A percentile compares a stretch with the other conserved stretches of the same genome.
These are phyloP conservation scores for Drosophila prosaltans DNA, from an alignment of 1,140 invertebrate species.

Conservation along the genomic window DNA sequence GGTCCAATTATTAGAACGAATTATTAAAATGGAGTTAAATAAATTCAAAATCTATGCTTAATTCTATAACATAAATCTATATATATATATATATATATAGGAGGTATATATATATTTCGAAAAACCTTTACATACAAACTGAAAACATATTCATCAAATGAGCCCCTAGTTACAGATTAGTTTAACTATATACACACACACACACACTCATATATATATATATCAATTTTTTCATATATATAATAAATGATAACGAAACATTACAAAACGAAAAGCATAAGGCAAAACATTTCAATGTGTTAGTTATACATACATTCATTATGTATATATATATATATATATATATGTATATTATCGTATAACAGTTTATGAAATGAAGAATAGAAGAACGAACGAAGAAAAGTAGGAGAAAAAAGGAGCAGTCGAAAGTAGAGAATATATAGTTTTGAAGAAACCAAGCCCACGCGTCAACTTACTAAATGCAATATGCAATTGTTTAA, in stretches of 20 bases:
- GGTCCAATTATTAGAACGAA: constrained; percentile 73
- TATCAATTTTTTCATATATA: constrained; percentile 57
- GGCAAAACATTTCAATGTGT: constrained; percentile 55
- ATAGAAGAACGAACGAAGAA: neutral
- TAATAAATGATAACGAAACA: constrained; percentile 39
- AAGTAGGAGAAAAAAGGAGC: neutral
- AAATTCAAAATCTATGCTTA: constrained; percentile 52
- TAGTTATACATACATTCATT: constrained; percentile 42
- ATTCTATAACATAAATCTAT: constrained; percentile 38
- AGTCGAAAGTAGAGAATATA: constrained; percentile 12
- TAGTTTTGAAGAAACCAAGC: constrained; percentile 42
- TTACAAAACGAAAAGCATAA: constrained; percentile 33
- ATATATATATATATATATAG: constrained; percentile 48
- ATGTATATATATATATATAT: constrained; percentile 4
- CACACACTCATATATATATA: constrained; percentile 49
- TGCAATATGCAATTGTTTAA: constrained; percentile 45
- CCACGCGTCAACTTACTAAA: constrained; percentile 57
- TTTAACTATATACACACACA: constrained; percentile 69
- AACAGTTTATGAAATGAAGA: neutral
- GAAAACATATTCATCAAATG: constrained; percentile 80
- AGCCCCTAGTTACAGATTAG: constrained; percentile 79
- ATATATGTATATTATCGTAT: neutral
- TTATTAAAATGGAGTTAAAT: constrained; percentile 40
- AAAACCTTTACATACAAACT: constrained; percentile 69
- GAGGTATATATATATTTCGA: constrained; percentile 14